A percentile compares a stretch with the other conserved stretches of the same genome.
Conservation (phyloP, 2,113 vertebrate species). For the Puffinus mauretanicus region DNA sequence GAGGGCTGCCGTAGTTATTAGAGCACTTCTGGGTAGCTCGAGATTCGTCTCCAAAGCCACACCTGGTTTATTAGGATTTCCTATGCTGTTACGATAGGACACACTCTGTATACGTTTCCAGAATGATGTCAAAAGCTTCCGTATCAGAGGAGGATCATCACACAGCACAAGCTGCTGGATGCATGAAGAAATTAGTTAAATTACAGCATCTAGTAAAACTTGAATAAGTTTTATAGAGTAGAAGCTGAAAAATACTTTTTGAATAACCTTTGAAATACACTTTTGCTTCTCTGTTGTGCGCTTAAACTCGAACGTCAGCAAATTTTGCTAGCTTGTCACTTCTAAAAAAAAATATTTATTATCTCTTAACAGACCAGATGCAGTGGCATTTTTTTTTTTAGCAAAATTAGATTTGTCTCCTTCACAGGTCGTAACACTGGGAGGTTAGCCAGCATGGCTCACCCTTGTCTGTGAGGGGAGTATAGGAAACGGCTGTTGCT, state of each 20-base stretch:
- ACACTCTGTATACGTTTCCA: accelerated
- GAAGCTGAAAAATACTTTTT: background rate
- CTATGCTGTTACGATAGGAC: background rate
- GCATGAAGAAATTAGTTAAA: background rate
- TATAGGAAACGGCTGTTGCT: background rate
- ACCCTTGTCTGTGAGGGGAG: background rate
- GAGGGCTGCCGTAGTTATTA: background rate
- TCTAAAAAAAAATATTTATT: background rate
- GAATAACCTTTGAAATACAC: background rate
- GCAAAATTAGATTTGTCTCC: background rate
- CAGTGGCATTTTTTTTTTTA: background rate
- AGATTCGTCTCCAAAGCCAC: background rate
- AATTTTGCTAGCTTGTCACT: background rate
- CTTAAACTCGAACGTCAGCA: background rate
- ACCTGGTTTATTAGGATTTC: background rate
- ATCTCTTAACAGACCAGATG: background rate
- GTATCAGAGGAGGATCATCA: background rate
- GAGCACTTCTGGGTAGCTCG: background rate
- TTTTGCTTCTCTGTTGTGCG: background rate
- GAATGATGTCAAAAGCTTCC: background rate
- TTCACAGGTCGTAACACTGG: background rate
- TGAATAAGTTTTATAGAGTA: background rate
- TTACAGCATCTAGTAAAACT: background rate
- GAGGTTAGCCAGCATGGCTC: background rate
- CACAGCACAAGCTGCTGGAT: background rate